A percentile compares a stretch with the other conserved stretches of the same genome.
phyloP scores from a whole-genome alignment of 1,140 invertebrate genomes.

The Archivesica marissinica region DNA sequence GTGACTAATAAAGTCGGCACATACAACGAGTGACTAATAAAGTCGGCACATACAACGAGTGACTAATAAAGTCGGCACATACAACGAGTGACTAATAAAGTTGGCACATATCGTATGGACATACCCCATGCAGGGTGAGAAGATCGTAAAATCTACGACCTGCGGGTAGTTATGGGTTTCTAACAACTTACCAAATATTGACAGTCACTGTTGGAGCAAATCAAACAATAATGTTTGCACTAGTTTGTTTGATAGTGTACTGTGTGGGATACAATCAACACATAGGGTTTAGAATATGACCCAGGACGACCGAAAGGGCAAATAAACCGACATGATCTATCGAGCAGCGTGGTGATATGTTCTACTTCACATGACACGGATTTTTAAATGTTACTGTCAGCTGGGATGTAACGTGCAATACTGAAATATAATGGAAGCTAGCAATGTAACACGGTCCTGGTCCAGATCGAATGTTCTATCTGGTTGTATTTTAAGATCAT shows the following conservation, averaged over 20 bases:
- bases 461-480: too few relatives aligned
- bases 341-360: not conserved
- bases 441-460: too few relatives aligned
- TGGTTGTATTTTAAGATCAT: too few relatives aligned
- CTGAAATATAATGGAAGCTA: too few relatives aligned
- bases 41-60: too few relatives aligned
- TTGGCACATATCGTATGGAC: constrained; percentile 3
- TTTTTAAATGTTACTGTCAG: not conserved
- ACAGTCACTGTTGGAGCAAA: constrained; percentile 8
- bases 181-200: constrained; percentile 41
- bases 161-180: constrained; percentile 13
- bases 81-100: too few relatives aligned
- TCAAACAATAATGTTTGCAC: constrained; percentile 3
- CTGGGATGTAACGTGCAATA: too few relatives aligned
- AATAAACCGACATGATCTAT: not conserved
- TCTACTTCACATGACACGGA: not conserved
- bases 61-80: too few relatives aligned
- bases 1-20: too few relatives aligned
- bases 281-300: constrained; percentile 26
- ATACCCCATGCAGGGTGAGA: not conserved
- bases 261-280: constrained; percentile 32
- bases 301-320: not conserved
- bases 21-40: too few relatives aligned
- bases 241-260: not conserved
- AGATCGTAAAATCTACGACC: constrained; percentile 26